These are phyloP conservation scores for Hypomecis punctinalis DNA, from an alignment of 2,888 invertebrate genomes.

Conservation along the genomic window DNA sequence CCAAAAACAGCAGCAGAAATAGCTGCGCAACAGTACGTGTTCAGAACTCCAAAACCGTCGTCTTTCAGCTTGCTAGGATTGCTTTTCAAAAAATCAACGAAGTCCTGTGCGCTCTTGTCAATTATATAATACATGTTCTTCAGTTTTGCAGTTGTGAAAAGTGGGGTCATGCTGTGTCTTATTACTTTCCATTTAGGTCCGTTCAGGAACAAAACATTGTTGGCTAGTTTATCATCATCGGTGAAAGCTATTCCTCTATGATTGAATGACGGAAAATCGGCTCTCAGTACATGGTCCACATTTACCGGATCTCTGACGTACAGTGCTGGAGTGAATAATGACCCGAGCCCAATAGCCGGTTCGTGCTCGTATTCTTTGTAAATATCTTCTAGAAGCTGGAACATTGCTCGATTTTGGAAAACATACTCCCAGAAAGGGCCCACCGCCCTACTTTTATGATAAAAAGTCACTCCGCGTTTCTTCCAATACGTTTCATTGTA, in stretches of 20 bases:
- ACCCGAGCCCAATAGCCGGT: slow-evolving; percentile 60
- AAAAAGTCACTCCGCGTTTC: slow-evolving; percentile 60
- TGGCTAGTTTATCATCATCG: slow-evolving; percentile 56
- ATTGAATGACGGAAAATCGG: slow-evolving; percentile 58
- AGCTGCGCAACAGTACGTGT: slow-evolving; percentile 57
- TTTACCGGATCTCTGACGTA: slow-evolving; percentile 57
- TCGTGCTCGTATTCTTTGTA: slow-evolving; percentile 58
- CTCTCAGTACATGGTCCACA: slow-evolving; percentile 54
- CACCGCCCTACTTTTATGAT: slow-evolving; percentile 50
- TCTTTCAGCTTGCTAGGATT: slow-evolving; percentile 51
- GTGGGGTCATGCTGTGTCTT: slow-evolving; percentile 64
- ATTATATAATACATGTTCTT: slow-evolving; percentile 70
- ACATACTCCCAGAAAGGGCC: slow-evolving; percentile 61
- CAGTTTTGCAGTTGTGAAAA: slow-evolving; percentile 68
- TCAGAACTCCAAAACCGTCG: slow-evolving; percentile 51
- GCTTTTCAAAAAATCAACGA: slow-evolving; percentile 54
- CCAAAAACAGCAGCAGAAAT: slow-evolving; percentile 71
- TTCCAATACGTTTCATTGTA: slow-evolving; percentile 65
- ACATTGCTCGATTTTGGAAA: slow-evolving; percentile 49
- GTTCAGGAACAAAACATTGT: slow-evolving; percentile 58
- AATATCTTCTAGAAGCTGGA: slow-evolving; percentile 55
- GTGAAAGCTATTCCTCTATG: slow-evolving; percentile 54
- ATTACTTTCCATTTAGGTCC: slow-evolving; percentile 67
- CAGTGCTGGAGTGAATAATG: slow-evolving; percentile 46
- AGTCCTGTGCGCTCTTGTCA: slow-evolving; percentile 64